phyloP scores from a whole-genome alignment of 1,140 invertebrate genomes.

The Drosophila parvula region DNA sequence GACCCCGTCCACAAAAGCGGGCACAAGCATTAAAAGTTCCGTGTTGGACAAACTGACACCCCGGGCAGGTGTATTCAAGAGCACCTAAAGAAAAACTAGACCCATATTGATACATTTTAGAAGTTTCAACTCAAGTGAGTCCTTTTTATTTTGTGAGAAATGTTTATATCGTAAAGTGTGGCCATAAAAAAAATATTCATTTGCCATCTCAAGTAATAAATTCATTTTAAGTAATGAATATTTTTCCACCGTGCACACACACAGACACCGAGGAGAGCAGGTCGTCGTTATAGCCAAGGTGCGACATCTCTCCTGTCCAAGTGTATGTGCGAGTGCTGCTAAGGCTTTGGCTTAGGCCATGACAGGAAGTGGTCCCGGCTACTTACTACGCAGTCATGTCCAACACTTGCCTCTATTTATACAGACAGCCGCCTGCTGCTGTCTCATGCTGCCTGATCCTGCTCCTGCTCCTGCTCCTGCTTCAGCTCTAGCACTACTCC shows the following conservation, averaged over 20 bases:
- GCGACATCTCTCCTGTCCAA: conserved; percentile 26
- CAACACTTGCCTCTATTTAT: conserved; percentile 70
- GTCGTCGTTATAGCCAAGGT: conserved; percentile 20
- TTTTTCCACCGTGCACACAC: conserved; percentile 18
- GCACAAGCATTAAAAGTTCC: conserved; percentile 68
- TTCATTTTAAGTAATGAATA: neutral
- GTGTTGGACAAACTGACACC: conserved; percentile 72
- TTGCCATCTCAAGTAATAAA: neutral
- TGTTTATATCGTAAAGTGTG: neutral
- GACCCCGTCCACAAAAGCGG: conserved; percentile 35
- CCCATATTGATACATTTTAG: neutral
- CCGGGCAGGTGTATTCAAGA: conserved; percentile 22
- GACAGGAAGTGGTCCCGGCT: conserved; percentile 80
- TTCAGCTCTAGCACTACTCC: conserved; percentile 11
- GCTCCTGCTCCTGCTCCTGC: neutral
- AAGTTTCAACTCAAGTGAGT: rapidly evolving
- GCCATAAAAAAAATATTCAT: neutral
- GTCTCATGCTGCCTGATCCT: conserved; percentile 14
- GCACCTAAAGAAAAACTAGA: conserved; percentile 4
- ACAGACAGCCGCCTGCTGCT: conserved; percentile 39
- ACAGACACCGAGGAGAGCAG: neutral
- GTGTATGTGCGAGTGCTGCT: conserved; percentile 34
- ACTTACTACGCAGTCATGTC: conserved; percentile 69
- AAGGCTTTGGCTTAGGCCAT: conserved; percentile 66
- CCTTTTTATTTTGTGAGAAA: neutral